A percentile compares a stretch with the other conserved stretches of the same genome.
These are phyloP conservation scores for Meteorus colon DNA, from an alignment of 2,888 invertebrate species.

Conservation along the genomic window DNA sequence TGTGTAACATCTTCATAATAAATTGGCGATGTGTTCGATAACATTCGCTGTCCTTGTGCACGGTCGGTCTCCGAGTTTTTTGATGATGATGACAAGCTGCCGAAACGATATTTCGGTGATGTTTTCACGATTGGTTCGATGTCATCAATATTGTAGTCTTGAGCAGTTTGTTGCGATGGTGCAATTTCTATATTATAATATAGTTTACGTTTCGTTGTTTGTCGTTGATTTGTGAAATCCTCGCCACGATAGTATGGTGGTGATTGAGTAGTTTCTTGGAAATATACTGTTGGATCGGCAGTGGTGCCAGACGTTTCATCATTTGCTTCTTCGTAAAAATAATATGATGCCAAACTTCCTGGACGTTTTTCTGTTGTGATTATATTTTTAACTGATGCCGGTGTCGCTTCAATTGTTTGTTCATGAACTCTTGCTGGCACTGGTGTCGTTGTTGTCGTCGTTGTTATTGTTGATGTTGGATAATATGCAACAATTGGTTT, in stretches of 20 bases:
- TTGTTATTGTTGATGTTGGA: constrained; percentile 63
- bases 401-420: constrained; percentile 62
- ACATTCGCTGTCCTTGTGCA: constrained; percentile 56
- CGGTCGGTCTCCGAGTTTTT: constrained; percentile 52
- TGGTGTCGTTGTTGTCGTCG: constrained; percentile 55
- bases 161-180: constrained; percentile 55
- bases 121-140: constrained; percentile 62
- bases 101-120: constrained; percentile 59
- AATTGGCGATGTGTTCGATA: constrained; percentile 56
- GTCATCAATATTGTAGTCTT: constrained; percentile 61
- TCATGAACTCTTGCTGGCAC: constrained; percentile 67
- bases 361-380: constrained; percentile 55
- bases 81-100: constrained; percentile 51
- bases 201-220: constrained; percentile 47
- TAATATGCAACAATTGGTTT: constrained; percentile 79
- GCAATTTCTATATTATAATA: constrained; percentile 57
- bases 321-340: constrained; percentile 79
- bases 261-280: constrained; percentile 60
- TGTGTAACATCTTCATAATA: constrained; percentile 61
- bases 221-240: constrained; percentile 32
- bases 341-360: constrained; percentile 76
- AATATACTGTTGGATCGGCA: constrained; percentile 57
- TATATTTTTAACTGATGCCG: constrained; percentile 59
- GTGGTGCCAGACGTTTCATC: constrained; percentile 60
- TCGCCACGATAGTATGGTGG: constrained; percentile 48